A percentile compares a stretch with the other conserved stretches of the same genome.
These are phyloP conservation scores for Elephas maximus DNA, from an alignment of 2,113 vertebrate species.

Conservation along the genomic window DNA sequence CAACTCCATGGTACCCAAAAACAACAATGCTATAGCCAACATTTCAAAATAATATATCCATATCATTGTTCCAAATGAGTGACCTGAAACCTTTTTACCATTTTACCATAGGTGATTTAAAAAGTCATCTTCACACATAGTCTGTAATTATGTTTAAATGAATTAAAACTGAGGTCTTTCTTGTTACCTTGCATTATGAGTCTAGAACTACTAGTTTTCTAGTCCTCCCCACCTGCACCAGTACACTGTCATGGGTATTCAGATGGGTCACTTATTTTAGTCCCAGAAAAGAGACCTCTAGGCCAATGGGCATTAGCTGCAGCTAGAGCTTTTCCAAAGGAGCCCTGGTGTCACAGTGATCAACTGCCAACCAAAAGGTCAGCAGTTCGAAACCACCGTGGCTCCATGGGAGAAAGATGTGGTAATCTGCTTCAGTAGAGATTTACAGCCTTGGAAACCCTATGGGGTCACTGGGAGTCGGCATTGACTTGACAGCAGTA, in stretches of 20 bases:
- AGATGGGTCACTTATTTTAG: neutral
- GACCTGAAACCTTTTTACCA: neutral
- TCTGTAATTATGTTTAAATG: neutral
- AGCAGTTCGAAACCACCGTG: no score
- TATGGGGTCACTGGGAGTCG: no score
- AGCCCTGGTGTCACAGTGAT: no score
- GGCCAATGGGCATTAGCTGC: neutral
- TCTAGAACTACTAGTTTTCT: neutral
- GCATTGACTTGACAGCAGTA: no score
- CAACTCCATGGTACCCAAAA: no score
- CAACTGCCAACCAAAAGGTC: no score
- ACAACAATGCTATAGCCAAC: neutral
- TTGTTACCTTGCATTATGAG: neutral
- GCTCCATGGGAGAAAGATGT: no score
- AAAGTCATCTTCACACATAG: neutral
- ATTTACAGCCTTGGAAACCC: no score
- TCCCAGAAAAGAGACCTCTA: neutral
- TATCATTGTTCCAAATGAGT: neutral
- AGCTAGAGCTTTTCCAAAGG: neutral
- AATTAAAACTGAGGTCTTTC: neutral
- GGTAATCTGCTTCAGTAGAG: no score
- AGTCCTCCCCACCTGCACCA: neutral
- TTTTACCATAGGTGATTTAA: neutral
- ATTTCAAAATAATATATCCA: conserved; percentile 40
- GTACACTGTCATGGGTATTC: neutral